Conservation (phyloP, 1,140 invertebrate species). For the Drosophila kurseongensis region DNA sequence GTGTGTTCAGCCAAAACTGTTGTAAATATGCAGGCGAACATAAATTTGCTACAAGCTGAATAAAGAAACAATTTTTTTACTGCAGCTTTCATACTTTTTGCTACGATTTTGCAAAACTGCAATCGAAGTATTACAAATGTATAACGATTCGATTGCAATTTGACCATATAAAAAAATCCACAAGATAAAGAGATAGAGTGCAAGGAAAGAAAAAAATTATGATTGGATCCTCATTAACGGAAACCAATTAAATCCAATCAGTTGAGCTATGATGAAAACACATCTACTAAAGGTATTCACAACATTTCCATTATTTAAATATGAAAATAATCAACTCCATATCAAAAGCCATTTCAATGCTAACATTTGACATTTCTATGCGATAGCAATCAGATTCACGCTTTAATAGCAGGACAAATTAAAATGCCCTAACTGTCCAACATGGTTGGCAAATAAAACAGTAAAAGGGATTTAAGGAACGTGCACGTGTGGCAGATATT, state of each 20-base stretch:
- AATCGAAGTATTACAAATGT: slow-evolving; percentile 72
- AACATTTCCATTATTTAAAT: no score
- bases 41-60: slow-evolving; percentile 46
- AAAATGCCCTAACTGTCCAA: neutral
- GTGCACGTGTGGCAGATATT: slow-evolving; percentile 28
- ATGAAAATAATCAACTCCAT: no score
- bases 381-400: neutral
- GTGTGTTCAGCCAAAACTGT: slow-evolving; percentile 25
- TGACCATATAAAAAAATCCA: slow-evolving; percentile 15
- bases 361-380: no score
- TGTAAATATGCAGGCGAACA: slow-evolving; percentile 63
- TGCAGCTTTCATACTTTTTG: slow-evolving; percentile 39
- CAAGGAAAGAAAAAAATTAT: neutral
- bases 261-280: no score
- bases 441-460: neutral
- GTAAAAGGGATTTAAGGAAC: slow-evolving; percentile 2
- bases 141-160: slow-evolving; percentile 67
- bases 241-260: neutral
- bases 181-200: neutral
- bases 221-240: neutral
- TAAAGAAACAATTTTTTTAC: slow-evolving; percentile 69
- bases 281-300: no score
- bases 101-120: slow-evolving; percentile 56
- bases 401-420: neutral
- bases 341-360: no score